Evolutionary conservation across 1,140 invertebrate species (phyloP), one percentile per base, ranked within the genome.

Genomic region (Piezodorus guildinii): DNA sequence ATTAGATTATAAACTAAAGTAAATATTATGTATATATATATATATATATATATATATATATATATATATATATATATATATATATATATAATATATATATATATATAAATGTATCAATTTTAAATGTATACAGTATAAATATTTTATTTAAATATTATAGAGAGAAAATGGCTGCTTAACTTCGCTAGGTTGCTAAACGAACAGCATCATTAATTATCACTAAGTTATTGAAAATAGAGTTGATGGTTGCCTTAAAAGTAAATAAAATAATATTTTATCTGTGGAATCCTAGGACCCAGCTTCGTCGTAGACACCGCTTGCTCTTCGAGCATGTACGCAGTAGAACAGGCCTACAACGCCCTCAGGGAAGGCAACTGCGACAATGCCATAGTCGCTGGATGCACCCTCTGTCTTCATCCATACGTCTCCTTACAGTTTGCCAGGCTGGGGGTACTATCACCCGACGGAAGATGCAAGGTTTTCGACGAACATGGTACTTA

Each of bases 271-370:
- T 60, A 19, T 2, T 60, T 39, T 43, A 16, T 15, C 14, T 17
- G 23, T 65, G n/a, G 30, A 9, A 51, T 62, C 66, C 63, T 30
- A 80, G 83, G 84, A 60, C 91, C 91, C 0, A 93, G 90, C 59
- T 88, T 86, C 73, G 76, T 86, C 8, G 78, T 94, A 1, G 94
- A 97, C 71, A 88, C 90, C 15, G 91, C 92, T 10, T 96, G 93
- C 75, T 92, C 89, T 52, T 94, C 92, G 30, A 91, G 90, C 65
- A 77, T 93, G 62, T 83, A 86, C 65, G 93, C 91, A 0, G 70
- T 97, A 15, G 85, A 93, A 69, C 83, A 90, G 68, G 94, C 91
- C 5, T 86, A 90, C 66, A 79, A 79, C 63, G 81, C 85, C 0
- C 85, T 97, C 2, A 77, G 81, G 34, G 79, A 80, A 52, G 91